Base-by-base conservation (phyloP, 2,888 invertebrate genomes). In the Nymphalis polychloros region DNA sequence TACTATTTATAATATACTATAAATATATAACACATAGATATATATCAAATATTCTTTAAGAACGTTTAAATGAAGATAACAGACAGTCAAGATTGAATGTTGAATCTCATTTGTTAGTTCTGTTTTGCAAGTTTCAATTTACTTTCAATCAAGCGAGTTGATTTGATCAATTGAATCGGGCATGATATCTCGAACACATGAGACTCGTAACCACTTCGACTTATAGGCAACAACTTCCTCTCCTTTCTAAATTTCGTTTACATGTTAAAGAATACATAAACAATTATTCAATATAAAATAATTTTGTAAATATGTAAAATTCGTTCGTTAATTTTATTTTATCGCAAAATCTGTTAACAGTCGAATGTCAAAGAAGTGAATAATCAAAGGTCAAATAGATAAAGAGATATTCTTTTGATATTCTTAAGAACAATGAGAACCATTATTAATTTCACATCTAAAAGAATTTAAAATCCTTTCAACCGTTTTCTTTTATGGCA, bases 111-210 rank as follows among this genome's bases (percentile, higher is more conserved):
- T 67, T 59, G 57, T 53, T 35, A n/a, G 61, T 50, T 50, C 31
- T 52, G 68, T 68, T 66, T 23, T 64, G 55, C 67, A 71, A 69
- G 62, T 70, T 62, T 60, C 69, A 64, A 71, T 71, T 69, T 63
- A 60, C 50, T 61, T 63, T 64, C 69, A 71, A 69, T 73, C 59
- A 65, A 67, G 60, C 62, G 23, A 65, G 49, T 65, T 70, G 68
- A 70, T 67, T 62, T 50, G 63, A 65, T 68, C 64, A 72, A 70
- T 64, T 73, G 67, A 68, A 64, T 67, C 64, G 71, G 57, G 63
- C 61, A 64, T 61, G 50, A 64, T 52, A 63, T 63, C 59, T 59
- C 49, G 31, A 46, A 50, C 64, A 57, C 49, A 23, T 23, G 47
- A 47, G 53, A 46, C 57, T 57, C 46, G 52, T 48, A 50, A 50